Conservation (phyloP, 2,113 vertebrate genomes). For the Sorex araneus region DNA sequence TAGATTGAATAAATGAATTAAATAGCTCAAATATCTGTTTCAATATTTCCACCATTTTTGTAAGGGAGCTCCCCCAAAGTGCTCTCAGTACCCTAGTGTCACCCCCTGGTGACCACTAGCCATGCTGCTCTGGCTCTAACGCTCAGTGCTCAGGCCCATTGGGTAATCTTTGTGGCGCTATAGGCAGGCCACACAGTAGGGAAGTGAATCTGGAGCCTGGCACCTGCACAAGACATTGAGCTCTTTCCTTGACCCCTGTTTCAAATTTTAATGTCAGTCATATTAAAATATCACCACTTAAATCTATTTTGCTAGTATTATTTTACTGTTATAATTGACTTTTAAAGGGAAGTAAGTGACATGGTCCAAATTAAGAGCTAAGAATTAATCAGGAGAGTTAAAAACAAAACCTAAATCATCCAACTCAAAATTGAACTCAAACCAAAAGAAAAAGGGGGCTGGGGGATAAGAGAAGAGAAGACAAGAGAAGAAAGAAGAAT, state of each 20-base stretch:
- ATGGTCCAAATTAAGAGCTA: not conserved
- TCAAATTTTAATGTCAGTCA: too few species aligned
- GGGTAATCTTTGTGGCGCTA: too few species aligned
- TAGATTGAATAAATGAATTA: not conserved
- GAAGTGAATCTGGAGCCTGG: too few species aligned
- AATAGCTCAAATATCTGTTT: not conserved
- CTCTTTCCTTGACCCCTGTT: too few species aligned
- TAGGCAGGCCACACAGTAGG: too few species aligned
- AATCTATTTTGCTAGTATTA: not conserved
- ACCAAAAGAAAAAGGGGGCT: not conserved
- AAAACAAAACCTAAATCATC: conserved; percentile 17
- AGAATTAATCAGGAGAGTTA: not conserved
- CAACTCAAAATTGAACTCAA: conserved; percentile 5
- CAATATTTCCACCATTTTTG: not conserved
- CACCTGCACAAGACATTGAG: too few species aligned
- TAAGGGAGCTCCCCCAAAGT: too few species aligned
- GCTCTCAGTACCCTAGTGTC: too few species aligned
- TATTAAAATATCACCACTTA: not conserved
- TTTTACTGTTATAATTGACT: not conserved
- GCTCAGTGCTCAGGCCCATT: too few species aligned
- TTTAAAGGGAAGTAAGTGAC: conserved; percentile 20
- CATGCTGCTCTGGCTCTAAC: too few species aligned
- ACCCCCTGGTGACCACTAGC: too few species aligned
- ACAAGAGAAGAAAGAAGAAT: not conserved
- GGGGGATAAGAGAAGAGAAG: not conserved